Base-by-base conservation (phyloP, 2,797 vertebrate species). In the Betta splendens region DNA sequence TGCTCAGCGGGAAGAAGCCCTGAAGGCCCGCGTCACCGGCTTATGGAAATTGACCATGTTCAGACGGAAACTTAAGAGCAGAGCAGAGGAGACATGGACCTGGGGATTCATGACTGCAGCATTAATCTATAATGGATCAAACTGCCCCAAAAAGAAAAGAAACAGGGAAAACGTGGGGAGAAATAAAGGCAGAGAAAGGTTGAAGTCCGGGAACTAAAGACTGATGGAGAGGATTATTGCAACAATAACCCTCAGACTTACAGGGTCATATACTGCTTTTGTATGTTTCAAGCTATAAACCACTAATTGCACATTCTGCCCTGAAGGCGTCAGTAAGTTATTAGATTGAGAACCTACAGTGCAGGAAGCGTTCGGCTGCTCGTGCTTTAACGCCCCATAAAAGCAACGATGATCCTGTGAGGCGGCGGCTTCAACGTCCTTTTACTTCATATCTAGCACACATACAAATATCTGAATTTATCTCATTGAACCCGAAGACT, bases 101-200 rank as follows among this genome's bases (percentile, higher is more conserved):
- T 39, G 35, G 28, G 29, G 57, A 64, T 48, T 45, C 49, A 15
- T 3, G 22, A 37, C 51, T 67, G 58, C 40, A 70, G 74, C 54
- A 56, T 48, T 68, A 63, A 84, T 81, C 51, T 83, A 67, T 82
- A 85, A 83, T 85, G 65, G 61, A 84, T 85, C 60, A 78, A 82
- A 72, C 45, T 9, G 12, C 1, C 5, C 31, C n/a, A n/a, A 51
- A 46, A 45, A 25, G 47, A 42, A 46, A 20, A 29, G 29, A 38
- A 39, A 36, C 32, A 13, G 58, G 15, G 50, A 26, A 22, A 25
- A 16, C 2, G 0, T 17, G 37, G 17, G 7, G 16, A 52, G 29
- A 33, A 18, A 28, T 32, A 48, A 13, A 23, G 20, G 35, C 7
- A 8, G 23, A 38, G 6, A 31, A 16, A 44, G 28, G 51, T n/a